Base-by-base conservation (phyloP, 1,140 invertebrate species). In the Bombus ignitus region DNA sequence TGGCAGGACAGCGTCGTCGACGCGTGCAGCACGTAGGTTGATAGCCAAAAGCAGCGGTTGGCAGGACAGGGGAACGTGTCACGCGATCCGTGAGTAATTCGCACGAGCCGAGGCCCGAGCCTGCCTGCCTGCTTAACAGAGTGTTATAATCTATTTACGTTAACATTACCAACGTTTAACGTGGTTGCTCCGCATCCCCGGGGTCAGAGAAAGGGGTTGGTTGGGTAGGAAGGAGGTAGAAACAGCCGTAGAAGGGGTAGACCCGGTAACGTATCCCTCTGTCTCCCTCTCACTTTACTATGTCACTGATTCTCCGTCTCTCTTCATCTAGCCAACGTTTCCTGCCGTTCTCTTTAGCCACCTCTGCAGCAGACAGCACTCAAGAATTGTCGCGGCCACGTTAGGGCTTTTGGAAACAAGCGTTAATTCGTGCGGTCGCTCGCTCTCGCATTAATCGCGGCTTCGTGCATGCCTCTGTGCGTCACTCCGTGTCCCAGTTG, bases 101-200 rank as follows among this genome's bases (percentile, higher is more conserved):
- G 94, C 94, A 94, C 94, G 93, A 93, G 93, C 91, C 92, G 91
- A 94, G 92, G 89, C 91, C 89, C 92, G 90, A 92, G 92, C 90
- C 87, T 90, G 92, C 87, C 90, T 92, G 91, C 92, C 94, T 95
- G 95, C 95, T 95, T 95, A 95, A 95, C 95, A 95, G 95, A 95
- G 94, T 95, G 94, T 95, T 95, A 95, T 95, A 95, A 95, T 95
- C 95, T 95, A 95, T 95, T 95, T 95, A 95, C 95, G 94, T 95
- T 95, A 95, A 95, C 94, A 95, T 95, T 95, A 95, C 93, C 93
- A 95, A 94, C 95, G 94, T 95, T 95, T 95, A 95, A 94, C 94
- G 94, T 94, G 93, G 92, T 94, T 94, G 94, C 93, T 94, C 90
- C 88, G 89, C 91, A 91, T 90, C 88, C 87, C 89, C 87, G 88